Base-by-base conservation (phyloP, 2,888 invertebrate species). In the Alcis repandata region DNA sequence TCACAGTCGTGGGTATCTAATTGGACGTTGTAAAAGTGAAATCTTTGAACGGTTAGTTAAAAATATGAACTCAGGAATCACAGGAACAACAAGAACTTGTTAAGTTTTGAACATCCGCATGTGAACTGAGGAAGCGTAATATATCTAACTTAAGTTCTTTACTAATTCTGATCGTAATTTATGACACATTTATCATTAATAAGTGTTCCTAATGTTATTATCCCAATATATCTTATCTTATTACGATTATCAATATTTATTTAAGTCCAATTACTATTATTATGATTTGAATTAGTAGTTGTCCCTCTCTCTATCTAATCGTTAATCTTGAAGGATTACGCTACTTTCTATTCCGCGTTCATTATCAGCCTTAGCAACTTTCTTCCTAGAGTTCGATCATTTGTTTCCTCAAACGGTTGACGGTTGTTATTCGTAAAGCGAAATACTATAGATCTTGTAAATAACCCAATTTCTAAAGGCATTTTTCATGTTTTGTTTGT, bases 21-120 rank as follows among this genome's bases (percentile, higher is more conserved):
- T 84, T 85, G 80, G 77, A 78, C 74, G 79, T 84, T 83, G 82
- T 87, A 83, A 88, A 88, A 88, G 88, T 86, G 86, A 87, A 87
- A 86, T 78, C 79, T 77, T 74, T 45, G 73, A 81, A 80, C 76
- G 74, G 77, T 77, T 75, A 74, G 79, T 59, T 46, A 51, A 48
- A 59, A 51, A 53, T 52, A 56, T 60, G 38, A 56, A 52, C 58
- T 48, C 27, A 52, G 13, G 33, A 32, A 54, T 54, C 41, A 40
- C 54, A 54, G n/a, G n/a, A 9, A 15, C 22, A 27, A 27, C 54
- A 54, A 38, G n/a, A 9, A 15, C 22, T n/a, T 41, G 40, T 27
- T 27, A 27, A 17, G 41, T 8, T 3, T 51, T 51, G 10, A 13
- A 20, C 20, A 36, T 51, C 36, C 36, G 13, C 13, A 13, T 36